Evolutionary conservation across 2,888 invertebrate species (phyloP), one percentile per base, ranked within the genome.

Genomic region (Scaptomyza caliginosa): DNA sequence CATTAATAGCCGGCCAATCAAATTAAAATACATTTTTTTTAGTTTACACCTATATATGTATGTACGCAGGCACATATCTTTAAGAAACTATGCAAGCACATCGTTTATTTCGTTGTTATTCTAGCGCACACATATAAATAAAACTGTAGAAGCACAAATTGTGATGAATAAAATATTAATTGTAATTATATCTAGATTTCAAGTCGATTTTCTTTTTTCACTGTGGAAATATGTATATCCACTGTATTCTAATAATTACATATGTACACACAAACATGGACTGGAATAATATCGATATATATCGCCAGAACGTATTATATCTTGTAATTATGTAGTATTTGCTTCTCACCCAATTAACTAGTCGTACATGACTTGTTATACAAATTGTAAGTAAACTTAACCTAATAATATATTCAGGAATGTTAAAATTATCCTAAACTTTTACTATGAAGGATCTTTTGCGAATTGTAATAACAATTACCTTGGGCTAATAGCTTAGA

Each of bases 221-320:
- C 72, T 62, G 62, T 67, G 48, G 63, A 71, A 72, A 71, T 71
- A 71, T 71, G 71, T 72, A 71, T 71, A 72, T 71, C 73, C 50
- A 63, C 50, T 57, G 73, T 63, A 71, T 54, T 72, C 73, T 72
- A 63, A 63, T 67, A 71, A 72, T 57, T 67, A 63, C 63, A 71
- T 67, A 71, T 56, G 43, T 60, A 72, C 73, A 57, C 57, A 65
- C 65, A 58, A 45, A 65, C 66, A 67, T 48, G 40, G 42, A 50
- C 32, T 67, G 38, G 50, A 52, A 60, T 50, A 21, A 36, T 71
- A 71, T 71, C 71, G 71, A 72, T 63, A 63, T 63, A 63, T 30
- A 67, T 71, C 62, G 67, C 11, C 3, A 23, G 42, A 26, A 6
- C 16, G 28, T 34, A 51, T 51, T 62, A 13, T 28, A 17, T 38